Evolutionary conservation across 2,888 invertebrate species (phyloP), one percentile per base, ranked within the genome.

Genomic region (Deilephila elpenor): DNA sequence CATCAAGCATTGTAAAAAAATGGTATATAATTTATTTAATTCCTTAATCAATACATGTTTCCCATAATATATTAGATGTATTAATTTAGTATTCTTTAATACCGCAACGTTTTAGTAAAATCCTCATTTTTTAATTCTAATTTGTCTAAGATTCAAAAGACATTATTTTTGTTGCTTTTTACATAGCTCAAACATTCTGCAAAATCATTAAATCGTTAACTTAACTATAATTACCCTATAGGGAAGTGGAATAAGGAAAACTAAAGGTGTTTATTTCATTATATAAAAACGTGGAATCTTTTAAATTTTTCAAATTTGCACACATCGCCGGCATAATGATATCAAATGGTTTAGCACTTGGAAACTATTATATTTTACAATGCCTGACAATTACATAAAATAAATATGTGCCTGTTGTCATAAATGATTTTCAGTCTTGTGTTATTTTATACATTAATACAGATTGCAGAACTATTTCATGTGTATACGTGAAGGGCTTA

Each of bases 391-490:
- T 17, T 14, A 7, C 44, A 51, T 51, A 20, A 25, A 67, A 67
- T 0, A 67, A 25, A 51, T 67, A 44, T 11, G 3, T 44, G 32
- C 4, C 5, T 32, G 67, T 51, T 51, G 67, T 51, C 67, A 51
- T 25, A 51, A 1, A 20, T n/a, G n/a, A n/a, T 67, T 51, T 20
- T 67, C 67, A 67, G 67, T 67, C 67, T 67, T 67, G 25, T 67
- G 25, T 51, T 67, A 20, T 51, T 51, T 29, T 25, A 44, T 14
- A 51, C 17, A 67, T 5, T 67, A 44, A 67, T 25, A 51, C 25
- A 25, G 25, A 25, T 25, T 25, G 29, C 25, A 25, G 51, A 67
- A 19, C 25, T 20, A 20, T 25, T 20, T 14, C 25, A 25, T 17
- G 19, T 14, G 8, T 51, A 53, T 17, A 53, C 7, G 53, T 14